These are phyloP conservation scores for Zoanthus solanderi DNA, from an alignment of 92 coral and sea anemone genomes.

Conservation along the genomic window DNA sequence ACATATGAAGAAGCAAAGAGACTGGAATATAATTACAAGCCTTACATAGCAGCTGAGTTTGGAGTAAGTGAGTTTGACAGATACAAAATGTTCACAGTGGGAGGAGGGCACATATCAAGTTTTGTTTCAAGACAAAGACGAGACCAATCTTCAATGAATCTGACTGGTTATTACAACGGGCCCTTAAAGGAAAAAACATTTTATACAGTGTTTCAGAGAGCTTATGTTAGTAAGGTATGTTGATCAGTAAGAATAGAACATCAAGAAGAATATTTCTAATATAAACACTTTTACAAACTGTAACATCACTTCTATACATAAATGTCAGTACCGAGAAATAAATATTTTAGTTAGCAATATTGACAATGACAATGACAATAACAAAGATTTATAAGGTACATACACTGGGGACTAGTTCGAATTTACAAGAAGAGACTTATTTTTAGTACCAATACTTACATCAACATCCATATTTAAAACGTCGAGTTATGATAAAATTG, in stretches of 20 bases:
- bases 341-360: background rate
- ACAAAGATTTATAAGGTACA: too few species aligned
- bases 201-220: conserved; percentile 82
- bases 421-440: too few species aligned
- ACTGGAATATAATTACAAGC: conserved; percentile 57
- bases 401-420: too few species aligned
- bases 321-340: background rate
- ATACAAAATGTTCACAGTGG: conserved; percentile 66
- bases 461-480: too few species aligned
- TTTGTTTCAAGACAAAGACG: conserved; percentile 30
- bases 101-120: conserved; percentile 46
- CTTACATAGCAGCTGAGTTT: conserved; percentile 83
- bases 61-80: conserved; percentile 56
- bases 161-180: conserved; percentile 72
- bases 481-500: too few species aligned
- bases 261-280: background rate
- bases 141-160: conserved; percentile 29
- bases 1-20: conserved; percentile 71
- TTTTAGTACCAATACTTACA: too few species aligned
- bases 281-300: background rate
- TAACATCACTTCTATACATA: background rate
- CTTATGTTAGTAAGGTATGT: conserved; percentile 76
- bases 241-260: background rate
- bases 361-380: background rate
- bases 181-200: conserved; percentile 73